These are phyloP conservation scores for Celastrina argiolus DNA, from an alignment of 2,888 invertebrate species.

Conservation along the genomic window DNA sequence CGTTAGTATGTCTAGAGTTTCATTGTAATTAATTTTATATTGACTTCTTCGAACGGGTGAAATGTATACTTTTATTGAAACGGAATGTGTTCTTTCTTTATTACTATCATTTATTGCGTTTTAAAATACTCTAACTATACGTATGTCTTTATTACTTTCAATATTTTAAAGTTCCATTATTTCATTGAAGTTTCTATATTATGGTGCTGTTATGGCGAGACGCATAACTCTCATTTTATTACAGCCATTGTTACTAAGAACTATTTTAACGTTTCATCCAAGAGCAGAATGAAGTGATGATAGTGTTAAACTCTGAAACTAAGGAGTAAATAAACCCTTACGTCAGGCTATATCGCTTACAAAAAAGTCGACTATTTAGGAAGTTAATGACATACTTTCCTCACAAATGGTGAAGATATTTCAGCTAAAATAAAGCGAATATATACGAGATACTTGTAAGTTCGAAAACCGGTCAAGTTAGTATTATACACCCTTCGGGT, in stretches of 20 bases:
- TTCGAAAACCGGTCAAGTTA: slow-evolving; percentile 17
- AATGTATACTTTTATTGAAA: neutral
- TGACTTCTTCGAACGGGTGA: neutral
- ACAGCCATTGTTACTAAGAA: too few relatives aligned
- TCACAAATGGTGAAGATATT: slow-evolving; percentile 18
- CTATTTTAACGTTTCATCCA: too few relatives aligned
- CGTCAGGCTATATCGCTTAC: neutral
- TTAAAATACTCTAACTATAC: neutral
- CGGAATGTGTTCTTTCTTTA: neutral
- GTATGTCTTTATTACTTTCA: too few relatives aligned
- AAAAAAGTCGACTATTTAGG: slow-evolving; percentile 13
- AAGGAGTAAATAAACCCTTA: neutral
- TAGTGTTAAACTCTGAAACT: neutral
- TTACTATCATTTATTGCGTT: neutral
- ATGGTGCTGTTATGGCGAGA: too few relatives aligned
- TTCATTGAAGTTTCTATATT: too few relatives aligned
- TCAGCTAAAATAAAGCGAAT: slow-evolving; percentile 20
- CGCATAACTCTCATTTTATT: too few relatives aligned
- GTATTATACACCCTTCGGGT: slow-evolving; percentile 5
- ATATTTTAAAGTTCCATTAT: too few relatives aligned
- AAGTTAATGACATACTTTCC: slow-evolving; percentile 21
- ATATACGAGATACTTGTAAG: slow-evolving; percentile 18
- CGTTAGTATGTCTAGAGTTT: slow-evolving; percentile 16
- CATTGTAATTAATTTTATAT: slow-evolving; percentile 14
- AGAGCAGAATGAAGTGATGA: neutral